phyloP scores from a whole-genome alignment of 2,113 vertebrate genomes.

The Craseonycteris thonglongyai region DNA sequence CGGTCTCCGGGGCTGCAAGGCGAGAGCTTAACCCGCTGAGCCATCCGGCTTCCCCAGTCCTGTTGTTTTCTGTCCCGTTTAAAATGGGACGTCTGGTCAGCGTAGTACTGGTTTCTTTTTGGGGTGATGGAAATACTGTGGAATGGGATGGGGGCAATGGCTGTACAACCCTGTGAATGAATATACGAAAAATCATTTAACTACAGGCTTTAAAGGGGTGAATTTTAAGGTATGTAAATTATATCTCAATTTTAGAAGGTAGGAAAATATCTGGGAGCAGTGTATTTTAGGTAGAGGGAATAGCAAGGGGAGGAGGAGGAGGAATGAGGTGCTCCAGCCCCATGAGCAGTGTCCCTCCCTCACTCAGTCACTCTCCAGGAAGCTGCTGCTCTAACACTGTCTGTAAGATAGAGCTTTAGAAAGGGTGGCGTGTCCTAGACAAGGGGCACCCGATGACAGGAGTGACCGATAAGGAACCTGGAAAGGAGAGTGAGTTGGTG shows the following conservation, averaged over 20 bases:
- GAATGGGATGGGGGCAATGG: background rate
- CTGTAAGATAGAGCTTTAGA: background rate
- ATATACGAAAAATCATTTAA: background rate
- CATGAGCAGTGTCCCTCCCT: background rate
- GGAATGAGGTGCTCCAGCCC: background rate
- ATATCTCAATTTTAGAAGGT: background rate
- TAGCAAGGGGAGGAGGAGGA: background rate
- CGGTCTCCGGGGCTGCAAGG: no score
- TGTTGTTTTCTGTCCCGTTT: no score
- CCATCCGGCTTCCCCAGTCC: no score
- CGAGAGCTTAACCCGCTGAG: no score
- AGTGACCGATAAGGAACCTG: background rate
- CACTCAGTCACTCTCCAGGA: background rate
- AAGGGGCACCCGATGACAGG: background rate
- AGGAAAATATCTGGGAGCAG: background rate
- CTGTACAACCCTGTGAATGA: background rate
- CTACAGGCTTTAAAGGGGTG: background rate
- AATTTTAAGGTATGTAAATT: background rate
- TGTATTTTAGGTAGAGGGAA: background rate
- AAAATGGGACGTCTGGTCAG: no score
- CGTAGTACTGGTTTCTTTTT: no score
- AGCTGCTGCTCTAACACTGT: background rate
- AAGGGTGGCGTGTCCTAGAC: background rate
- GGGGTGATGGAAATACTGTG: background rate
- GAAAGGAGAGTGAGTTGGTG: background rate